A percentile compares a stretch with the other conserved stretches of the same genome.
Conservation (phyloP, 2,888 invertebrate genomes). For the Eugnorisma glareosa region DNA sequence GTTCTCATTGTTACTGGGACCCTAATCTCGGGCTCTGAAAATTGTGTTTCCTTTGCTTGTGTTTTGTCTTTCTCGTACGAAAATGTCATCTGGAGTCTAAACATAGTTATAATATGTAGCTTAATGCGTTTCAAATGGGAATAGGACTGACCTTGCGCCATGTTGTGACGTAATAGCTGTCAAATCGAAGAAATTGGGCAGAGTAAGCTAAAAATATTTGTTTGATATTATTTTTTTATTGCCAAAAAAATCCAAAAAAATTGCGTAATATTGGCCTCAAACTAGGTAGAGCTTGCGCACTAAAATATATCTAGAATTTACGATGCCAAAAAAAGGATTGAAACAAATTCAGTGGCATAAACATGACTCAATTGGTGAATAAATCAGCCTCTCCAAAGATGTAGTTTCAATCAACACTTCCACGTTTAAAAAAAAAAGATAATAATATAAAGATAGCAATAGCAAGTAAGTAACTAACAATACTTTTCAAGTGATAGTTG, state of each 20-base stretch:
- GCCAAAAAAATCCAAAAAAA: neutral
- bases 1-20: slow-evolving; percentile 64
- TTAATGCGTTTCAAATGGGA: neutral
- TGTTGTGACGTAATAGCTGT: neutral
- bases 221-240: too few relatives aligned
- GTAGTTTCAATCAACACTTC: neutral
- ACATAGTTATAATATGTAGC: slow-evolving; percentile 14
- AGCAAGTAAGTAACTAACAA: neutral
- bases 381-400: neutral
- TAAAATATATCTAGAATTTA: neutral
- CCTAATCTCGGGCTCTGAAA: slow-evolving; percentile 60
- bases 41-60: slow-evolving; percentile 53
- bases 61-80: slow-evolving; percentile 47
- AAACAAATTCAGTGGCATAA: too few relatives aligned
- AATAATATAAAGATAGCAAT: neutral
- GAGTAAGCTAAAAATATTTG: too few relatives aligned
- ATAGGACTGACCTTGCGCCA: neutral
- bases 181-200: neutral
- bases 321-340: neutral
- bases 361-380: neutral
- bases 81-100: slow-evolving; percentile 14
- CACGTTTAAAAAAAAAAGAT: neutral
- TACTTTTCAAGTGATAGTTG: too few relatives aligned
- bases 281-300: neutral
- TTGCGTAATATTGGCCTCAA: neutral